phyloP scores from a whole-genome alignment of 2,113 vertebrate genomes.

The Baryphthengus martii region DNA sequence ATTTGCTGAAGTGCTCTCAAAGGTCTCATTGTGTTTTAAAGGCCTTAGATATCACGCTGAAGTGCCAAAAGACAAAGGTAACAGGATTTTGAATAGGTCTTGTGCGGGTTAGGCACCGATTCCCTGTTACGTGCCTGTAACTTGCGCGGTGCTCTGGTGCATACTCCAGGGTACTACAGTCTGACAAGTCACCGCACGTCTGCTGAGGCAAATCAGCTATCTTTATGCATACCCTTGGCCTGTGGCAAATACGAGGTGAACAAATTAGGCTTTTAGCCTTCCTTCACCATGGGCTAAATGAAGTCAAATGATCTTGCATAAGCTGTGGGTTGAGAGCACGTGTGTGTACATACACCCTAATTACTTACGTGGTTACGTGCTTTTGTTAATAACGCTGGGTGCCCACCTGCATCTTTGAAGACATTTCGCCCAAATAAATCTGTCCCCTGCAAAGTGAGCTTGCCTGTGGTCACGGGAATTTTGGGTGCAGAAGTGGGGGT shows the following conservation, averaged over 20 bases:
- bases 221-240: conserved; percentile 29
- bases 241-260: conserved; percentile 9
- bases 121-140: background rate
- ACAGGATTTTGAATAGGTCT: background rate
- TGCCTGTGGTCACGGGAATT: background rate
- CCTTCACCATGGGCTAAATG: conserved; percentile 16
- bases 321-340: background rate
- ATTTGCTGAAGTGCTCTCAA: background rate
- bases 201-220: background rate
- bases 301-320: conserved; percentile 26
- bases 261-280: conserved; percentile 51
- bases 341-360: background rate
- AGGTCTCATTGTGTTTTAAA: background rate
- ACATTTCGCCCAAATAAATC: background rate
- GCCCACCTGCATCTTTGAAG: background rate
- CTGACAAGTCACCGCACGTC: conserved; percentile 39
- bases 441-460: background rate
- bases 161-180: background rate
- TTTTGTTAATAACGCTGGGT: background rate
- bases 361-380: fast-evolving
- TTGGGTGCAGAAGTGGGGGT: background rate
- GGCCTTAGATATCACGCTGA: background rate
- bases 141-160: background rate
- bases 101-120: background rate
- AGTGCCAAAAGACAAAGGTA: background rate